Conservation (phyloP, 1,140 invertebrate species). For the Lucilia cuprina region DNA sequence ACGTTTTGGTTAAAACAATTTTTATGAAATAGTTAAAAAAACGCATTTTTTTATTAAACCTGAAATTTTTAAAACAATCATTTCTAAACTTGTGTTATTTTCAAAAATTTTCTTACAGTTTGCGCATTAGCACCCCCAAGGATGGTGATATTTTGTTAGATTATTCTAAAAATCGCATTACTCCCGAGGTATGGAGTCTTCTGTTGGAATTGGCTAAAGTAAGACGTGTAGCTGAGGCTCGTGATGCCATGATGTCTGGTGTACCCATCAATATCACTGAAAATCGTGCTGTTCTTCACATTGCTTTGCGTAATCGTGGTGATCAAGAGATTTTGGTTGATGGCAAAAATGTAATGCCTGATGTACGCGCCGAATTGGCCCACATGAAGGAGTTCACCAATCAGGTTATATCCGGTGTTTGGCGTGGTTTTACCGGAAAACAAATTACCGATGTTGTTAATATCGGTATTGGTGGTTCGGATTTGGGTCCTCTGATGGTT, state of each 20-base stretch:
- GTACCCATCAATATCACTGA: slow-evolving; percentile 99
- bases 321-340: slow-evolving; percentile 83
- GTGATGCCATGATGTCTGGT: slow-evolving; percentile 93
- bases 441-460: slow-evolving; percentile 97
- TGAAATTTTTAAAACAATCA: too few species aligned
- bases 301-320: slow-evolving; percentile 88
- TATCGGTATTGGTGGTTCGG: slow-evolving; percentile 99
- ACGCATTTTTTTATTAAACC: too few species aligned
- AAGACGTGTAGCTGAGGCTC: slow-evolving; percentile 82
- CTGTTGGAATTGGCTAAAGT: slow-evolving; percentile 85
- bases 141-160: slow-evolving; percentile 90
- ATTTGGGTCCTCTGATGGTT: slow-evolving; percentile 98
- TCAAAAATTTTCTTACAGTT: too few species aligned
- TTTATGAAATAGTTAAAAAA: too few species aligned
- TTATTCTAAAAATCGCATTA: slow-evolving; percentile 96
- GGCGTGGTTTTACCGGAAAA: slow-evolving; percentile 89
- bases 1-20: too few species aligned
- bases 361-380: slow-evolving; percentile 87
- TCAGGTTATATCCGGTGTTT: slow-evolving; percentile 72
- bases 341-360: slow-evolving; percentile 92
- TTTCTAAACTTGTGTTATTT: too few species aligned
- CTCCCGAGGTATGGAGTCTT: slow-evolving; percentile 76
- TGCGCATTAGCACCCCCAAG: slow-evolving; percentile 75
- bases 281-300: slow-evolving; percentile 92
- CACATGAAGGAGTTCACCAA: slow-evolving; percentile 96